Conservation (phyloP, 2,797 vertebrate species). For the Muscicapa striata region DNA sequence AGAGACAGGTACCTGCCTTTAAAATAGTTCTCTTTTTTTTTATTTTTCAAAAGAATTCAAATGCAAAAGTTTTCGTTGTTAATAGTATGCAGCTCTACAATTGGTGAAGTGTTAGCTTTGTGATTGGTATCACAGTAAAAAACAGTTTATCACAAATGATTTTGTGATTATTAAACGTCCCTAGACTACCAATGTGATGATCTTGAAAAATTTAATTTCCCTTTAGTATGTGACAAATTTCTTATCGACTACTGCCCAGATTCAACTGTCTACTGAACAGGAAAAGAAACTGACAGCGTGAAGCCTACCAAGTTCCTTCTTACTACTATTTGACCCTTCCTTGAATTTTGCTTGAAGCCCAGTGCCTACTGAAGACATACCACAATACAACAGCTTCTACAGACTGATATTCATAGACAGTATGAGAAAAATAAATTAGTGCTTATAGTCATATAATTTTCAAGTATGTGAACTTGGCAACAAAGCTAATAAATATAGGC, state of each 20-base stretch:
- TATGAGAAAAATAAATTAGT: not conserved
- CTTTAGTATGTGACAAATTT: not conserved
- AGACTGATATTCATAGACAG: not conserved
- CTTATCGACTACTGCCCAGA: not conserved
- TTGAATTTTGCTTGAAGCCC: not conserved
- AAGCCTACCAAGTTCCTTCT: not conserved
- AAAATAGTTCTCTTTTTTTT: not conserved
- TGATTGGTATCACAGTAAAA: not conserved
- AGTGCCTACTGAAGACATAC: not conserved
- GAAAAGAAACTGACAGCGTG: not conserved
- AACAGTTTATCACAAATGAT: not conserved
- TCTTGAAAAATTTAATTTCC: not conserved
- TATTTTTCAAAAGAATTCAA: not conserved
- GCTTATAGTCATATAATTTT: not conserved
- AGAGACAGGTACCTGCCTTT: not conserved
- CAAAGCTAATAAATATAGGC: not conserved
- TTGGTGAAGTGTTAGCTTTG: not conserved
- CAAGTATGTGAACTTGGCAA: not conserved
- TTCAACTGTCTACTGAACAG: not conserved
- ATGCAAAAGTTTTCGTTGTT: not conserved
- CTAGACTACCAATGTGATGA: not conserved
- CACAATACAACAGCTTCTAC: not conserved
- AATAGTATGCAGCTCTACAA: not conserved
- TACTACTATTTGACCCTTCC: not conserved
- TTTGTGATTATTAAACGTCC: not conserved